Conservation (phyloP, 2,888 invertebrate species). For the Aphodius sticticus region DNA sequence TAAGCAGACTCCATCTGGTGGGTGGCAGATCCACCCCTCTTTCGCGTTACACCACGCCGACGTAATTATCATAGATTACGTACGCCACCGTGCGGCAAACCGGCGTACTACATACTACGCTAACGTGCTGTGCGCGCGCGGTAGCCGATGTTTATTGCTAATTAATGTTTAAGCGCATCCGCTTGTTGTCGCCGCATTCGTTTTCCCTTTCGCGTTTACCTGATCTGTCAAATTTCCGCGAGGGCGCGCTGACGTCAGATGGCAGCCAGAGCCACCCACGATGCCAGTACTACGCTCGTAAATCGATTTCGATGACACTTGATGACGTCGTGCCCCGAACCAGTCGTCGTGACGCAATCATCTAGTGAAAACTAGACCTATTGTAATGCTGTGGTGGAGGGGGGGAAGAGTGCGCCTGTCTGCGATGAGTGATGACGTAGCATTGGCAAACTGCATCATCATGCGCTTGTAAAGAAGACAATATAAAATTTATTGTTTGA, state of each 20-base stretch:
- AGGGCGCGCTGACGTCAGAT: background rate
- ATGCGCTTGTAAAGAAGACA: no score
- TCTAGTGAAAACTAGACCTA: background rate
- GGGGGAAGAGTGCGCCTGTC: background rate
- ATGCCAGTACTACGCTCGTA: background rate
- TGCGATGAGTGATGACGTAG: background rate
- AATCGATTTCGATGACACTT: background rate
- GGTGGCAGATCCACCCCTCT: background rate
- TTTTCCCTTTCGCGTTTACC: background rate
- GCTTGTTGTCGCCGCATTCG: background rate
- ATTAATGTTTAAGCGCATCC: background rate
- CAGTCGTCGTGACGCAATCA: background rate
- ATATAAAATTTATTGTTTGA: no score
- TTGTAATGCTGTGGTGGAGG: background rate
- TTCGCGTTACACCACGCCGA: background rate
- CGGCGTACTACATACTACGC: background rate
- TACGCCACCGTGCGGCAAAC: background rate
- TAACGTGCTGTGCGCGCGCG: background rate
- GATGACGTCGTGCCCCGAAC: background rate
- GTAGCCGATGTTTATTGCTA: background rate
- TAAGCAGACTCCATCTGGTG: background rate
- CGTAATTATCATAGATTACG: slow-evolving; percentile 4
- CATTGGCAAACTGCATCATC: background rate
- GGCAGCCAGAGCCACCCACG: background rate
- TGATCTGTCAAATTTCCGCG: background rate